Base-by-base conservation (phyloP, 2,888 invertebrate genomes). In the Macrosoma leucophasiata region DNA sequence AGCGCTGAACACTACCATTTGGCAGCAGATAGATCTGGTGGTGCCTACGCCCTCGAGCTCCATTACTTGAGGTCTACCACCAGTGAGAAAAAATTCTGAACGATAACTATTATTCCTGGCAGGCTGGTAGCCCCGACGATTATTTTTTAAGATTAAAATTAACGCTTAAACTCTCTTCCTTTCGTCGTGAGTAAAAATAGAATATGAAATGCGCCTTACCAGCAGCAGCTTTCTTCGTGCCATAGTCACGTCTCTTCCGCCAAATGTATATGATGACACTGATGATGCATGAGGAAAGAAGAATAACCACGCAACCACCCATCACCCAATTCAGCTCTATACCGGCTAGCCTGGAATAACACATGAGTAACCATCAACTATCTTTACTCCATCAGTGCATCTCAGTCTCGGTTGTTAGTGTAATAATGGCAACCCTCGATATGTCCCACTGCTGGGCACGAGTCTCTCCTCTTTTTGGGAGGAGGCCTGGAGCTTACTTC, bases 241-340 rank as follows among this genome's bases (percentile, higher is more conserved):
- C 53, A 9, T 50, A 50, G 1, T 52, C 40, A 36, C 58, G 58
- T 27, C 60, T 57, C 34, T 52, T 61, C 11, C 51, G 50, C 64
- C 72, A 76, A 28, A 65, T 62, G 4, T 66, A 53, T 20, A 63
- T 59, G 32, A 79, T 63, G 13, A 68, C 55, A 0, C 62, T 52
- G 7, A 69, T 48, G 2, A 73, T 41, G 4, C 71, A 25, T 1
- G 61, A 45, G 2, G 77, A 21, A 5, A 81, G 50, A 0, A 79
- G 38, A 1, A 76, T 20, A 0, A 61, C 62, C 0, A 65, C 33
- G 0, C 58, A 59, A 1, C 62, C 70, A 1, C 64, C 69, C 6
- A 66, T 46, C 20, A 72, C 38, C 67, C 76, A 70, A 1, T 67
- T 54, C 25, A 69, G 30, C 41, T 71, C 62, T 29, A 81, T 37